Base-by-base conservation (phyloP, 2,113 vertebrate genomes). In the Labrus mixtus region DNA sequence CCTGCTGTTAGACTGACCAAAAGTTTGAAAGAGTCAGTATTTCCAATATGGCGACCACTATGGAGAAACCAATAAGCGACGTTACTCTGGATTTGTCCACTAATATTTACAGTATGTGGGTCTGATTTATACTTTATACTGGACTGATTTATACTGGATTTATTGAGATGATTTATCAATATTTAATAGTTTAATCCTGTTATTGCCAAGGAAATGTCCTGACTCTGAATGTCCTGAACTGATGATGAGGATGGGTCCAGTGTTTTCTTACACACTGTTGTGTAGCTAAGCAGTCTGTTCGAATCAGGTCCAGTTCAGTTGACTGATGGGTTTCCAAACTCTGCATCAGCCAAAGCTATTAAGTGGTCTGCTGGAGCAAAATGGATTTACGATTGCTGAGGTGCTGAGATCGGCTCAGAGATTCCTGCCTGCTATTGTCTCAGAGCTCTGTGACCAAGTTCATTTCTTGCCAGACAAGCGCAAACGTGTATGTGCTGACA, bases 281-380 rank as follows among this genome's bases (percentile, higher is more conserved):
- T 83, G 68, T 58, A 75, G 69, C 79, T 60, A 60, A 86, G 80
- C 84, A 54, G 39, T 68, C 85, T 61, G 75, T 79, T 91, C 83
- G 76, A 90, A 81, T 89, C 74, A 51, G 59, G 59, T 83, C 81
- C 82, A 87, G 84, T 66, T 73, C 66, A 15, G 71, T 78, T 83
- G 81, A 91, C 90, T 86, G 85, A 89, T 81, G 86, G 87, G 89
- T 92, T 90, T 91, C 75, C 84, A 89, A 88, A 86, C 74, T 82
- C 76, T 79, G 89, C 79, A 84, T 93, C 81, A 70, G 87, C 86
- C 89, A 80, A 86, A 85, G 89, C 87, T 91, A 93, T 94, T 92
- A 93, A 91, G 88, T 86, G 91, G 87, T 89, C 87, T 88, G 89
- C 88, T 91, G 90, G 88, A 94, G 91, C 82, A 81, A 91, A 92